Percentiles rank a stretch among this genome's conserved stretches.
Evolutionary conservation across 2,113 vertebrate genomes (phyloP).

Genomic region (Jacana jacana): DNA sequence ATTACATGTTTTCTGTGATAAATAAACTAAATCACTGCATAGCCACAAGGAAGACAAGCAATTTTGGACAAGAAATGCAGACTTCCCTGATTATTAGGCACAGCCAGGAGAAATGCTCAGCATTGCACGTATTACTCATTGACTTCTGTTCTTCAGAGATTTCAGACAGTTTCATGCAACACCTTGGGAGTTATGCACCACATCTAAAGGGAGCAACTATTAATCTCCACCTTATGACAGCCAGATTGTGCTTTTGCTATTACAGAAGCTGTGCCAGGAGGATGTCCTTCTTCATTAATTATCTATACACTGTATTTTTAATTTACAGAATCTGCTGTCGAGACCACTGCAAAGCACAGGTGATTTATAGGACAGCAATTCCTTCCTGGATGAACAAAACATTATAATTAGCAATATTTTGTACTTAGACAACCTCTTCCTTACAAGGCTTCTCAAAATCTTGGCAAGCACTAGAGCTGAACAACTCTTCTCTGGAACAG

Average conservation of each 20-base stretch:
- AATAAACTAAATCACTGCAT: background rate
- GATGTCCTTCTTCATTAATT: background rate
- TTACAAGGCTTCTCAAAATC: background rate
- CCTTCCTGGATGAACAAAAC: slow-evolving; percentile 26
- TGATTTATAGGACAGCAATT: slow-evolving; percentile 34
- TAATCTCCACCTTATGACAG: background rate
- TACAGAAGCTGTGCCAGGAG: background rate
- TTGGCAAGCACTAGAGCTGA: background rate
- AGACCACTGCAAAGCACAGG: background rate
- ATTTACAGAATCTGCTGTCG: background rate
- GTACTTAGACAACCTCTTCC: background rate
- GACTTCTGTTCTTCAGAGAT: background rate
- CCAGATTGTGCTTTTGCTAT: background rate
- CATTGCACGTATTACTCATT: rapidly evolving
- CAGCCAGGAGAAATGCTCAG: background rate
- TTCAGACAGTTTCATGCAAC: background rate
- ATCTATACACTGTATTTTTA: background rate
- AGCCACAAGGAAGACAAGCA: rapidly evolving
- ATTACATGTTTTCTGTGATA: background rate
- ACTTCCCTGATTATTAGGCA: background rate
- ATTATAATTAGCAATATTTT: background rate
- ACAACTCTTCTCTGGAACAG: background rate
- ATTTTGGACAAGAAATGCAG: rapidly evolving
- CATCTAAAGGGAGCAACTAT: background rate
- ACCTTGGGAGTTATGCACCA: background rate